A percentile compares a stretch with the other conserved stretches of the same genome.
Evolutionary conservation across 2,888 invertebrate genomes (phyloP).

Genomic region (Parochlus steinenii): DNA sequence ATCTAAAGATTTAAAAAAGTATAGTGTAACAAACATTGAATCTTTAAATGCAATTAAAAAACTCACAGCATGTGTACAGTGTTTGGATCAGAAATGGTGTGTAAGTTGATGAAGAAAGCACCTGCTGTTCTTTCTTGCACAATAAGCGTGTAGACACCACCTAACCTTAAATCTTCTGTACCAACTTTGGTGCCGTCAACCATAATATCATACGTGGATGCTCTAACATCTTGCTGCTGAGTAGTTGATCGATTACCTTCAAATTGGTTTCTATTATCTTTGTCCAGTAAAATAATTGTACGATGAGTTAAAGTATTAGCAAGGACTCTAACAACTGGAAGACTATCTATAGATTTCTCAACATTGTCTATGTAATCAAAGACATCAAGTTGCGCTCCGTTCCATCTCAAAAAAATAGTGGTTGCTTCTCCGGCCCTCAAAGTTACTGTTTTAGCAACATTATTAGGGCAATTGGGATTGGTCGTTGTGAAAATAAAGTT

Average conservation of each 20-base stretch:
- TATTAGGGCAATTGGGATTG: no score
- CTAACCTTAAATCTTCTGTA: conserved; percentile 29
- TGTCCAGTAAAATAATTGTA: neutral
- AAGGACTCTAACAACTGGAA: conserved; percentile 21
- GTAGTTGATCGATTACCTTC: no score
- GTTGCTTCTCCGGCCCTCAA: no score
- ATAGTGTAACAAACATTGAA: no score
- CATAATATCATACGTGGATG: conserved; percentile 29
- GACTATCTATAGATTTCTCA: conserved; percentile 23
- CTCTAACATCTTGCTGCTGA: no score
- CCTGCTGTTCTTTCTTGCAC: conserved; percentile 8
- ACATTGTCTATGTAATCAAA: conserved; percentile 19
- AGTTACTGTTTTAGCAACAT: no score
- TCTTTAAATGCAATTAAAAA: no score
- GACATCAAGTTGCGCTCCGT: no score
- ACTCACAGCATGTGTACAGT: conserved; percentile 40
- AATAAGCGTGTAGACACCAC: conserved; percentile 28
- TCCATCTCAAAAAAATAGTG: no score
- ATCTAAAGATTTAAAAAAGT: no score
- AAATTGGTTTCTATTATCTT: neutral
- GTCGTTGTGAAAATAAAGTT: no score
- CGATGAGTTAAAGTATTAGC: conserved; percentile 17
- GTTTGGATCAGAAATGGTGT: conserved; percentile 28
- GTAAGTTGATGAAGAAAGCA: neutral
- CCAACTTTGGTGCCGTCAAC: conserved; percentile 22